Evolutionary conservation across 2,888 invertebrate species (phyloP).

Genomic region (Megamerina dolium): DNA sequence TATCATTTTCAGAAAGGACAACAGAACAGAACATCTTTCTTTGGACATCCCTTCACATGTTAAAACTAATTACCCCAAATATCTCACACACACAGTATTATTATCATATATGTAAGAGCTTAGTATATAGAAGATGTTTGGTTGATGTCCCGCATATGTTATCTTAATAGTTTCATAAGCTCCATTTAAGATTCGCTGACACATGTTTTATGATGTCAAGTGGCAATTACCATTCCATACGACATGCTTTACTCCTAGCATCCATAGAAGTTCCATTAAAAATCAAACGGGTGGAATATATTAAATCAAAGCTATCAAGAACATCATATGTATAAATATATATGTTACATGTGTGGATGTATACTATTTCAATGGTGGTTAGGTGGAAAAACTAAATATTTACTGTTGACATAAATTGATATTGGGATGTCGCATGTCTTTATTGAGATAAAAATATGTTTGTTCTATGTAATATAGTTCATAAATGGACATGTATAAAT

Average conservation of each 20-base stretch:
- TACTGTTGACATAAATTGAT: slow-evolving; percentile 40
- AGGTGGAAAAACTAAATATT: slow-evolving; percentile 28
- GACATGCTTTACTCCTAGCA: too few species aligned
- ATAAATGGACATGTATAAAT: background rate
- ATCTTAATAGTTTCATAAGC: slow-evolving; percentile 47
- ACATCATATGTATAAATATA: slow-evolving; percentile 11
- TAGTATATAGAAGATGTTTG: background rate
- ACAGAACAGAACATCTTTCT: background rate
- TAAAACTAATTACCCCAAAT: slow-evolving; percentile 19
- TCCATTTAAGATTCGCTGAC: slow-evolving; percentile 49
- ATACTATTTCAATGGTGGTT: background rate
- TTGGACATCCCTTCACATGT: slow-evolving; percentile 15
- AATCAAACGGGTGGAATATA: slow-evolving; percentile 24
- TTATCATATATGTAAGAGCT: background rate
- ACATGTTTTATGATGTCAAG: slow-evolving; percentile 45
- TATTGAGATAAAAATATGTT: slow-evolving; percentile 20
- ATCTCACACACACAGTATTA: background rate
- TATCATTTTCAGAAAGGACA: slow-evolving; percentile 3
- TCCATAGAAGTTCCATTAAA: too few species aligned
- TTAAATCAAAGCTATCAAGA: slow-evolving; percentile 36
- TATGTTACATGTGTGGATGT: background rate
- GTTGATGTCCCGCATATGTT: slow-evolving; percentile 16
- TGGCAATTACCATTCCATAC: slow-evolving; percentile 31
- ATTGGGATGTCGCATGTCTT: slow-evolving; percentile 32
- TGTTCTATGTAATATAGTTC: background rate